A percentile compares a stretch with the other conserved stretches of the same genome.
These are phyloP conservation scores for Lepidocolaptes lacrymiger DNA, from an alignment of 2,797 vertebrate species.

Conservation along the genomic window DNA sequence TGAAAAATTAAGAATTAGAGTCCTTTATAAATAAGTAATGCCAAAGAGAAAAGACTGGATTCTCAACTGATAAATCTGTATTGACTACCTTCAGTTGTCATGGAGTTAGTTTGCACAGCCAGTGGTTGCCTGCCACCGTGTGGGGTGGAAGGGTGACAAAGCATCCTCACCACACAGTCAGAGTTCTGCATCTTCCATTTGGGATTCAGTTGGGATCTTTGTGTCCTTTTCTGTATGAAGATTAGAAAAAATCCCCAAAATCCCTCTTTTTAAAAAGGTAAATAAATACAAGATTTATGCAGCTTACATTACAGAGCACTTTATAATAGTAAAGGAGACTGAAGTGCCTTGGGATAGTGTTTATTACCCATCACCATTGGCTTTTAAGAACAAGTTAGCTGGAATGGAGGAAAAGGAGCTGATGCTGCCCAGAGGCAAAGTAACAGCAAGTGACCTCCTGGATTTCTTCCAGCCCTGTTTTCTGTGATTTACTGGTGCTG, in stretches of 20 bases:
- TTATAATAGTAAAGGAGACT: background rate
- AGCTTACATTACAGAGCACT: background rate
- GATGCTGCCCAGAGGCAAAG: background rate
- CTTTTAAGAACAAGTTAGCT: background rate
- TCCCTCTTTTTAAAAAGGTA: background rate
- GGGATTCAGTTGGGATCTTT: background rate
- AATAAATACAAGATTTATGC: background rate
- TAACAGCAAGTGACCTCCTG: background rate
- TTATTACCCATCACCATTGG: fast-evolving
- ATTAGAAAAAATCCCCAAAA: background rate
- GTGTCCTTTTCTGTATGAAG: background rate
- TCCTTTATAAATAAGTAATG: constrained; percentile 6
- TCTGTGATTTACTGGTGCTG: background rate
- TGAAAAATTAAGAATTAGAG: background rate
- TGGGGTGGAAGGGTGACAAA: background rate
- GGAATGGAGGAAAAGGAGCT: background rate
- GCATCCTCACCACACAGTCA: background rate
- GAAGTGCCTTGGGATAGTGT: background rate
- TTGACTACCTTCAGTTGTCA: background rate
- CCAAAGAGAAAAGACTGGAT: background rate
- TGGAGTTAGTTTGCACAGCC: background rate
- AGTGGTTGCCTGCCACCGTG: background rate
- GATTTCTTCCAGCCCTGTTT: background rate
- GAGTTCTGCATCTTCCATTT: background rate
- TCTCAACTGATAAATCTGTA: background rate